Evolutionary conservation across 2,113 vertebrate genomes (phyloP).

Genomic region (Podarcis cretensis): DNA sequence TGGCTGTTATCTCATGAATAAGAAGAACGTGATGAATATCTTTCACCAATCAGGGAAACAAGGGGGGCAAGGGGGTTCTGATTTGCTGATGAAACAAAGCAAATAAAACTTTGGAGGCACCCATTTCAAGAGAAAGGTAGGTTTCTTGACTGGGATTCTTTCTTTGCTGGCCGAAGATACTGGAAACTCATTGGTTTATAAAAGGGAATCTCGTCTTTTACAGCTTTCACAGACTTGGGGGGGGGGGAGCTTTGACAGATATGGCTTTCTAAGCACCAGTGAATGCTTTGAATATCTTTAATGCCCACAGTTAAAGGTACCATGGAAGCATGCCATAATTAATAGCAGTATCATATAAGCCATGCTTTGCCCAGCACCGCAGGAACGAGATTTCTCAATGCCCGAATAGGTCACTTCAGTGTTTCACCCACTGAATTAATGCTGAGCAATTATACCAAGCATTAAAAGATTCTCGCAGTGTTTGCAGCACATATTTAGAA

Average conservation of each 20-base stretch:
- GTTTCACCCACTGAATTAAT: constrained; percentile 49
- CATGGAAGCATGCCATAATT: constrained; percentile 27
- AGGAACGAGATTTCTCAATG: constrained; percentile 8
- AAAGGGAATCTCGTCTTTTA: background rate
- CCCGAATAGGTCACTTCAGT: constrained; percentile 17
- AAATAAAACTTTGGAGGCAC: background rate
- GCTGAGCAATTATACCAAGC: constrained; percentile 61
- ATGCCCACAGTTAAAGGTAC: background rate
- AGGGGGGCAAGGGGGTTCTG: background rate
- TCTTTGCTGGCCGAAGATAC: background rate
- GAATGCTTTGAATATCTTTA: constrained; percentile 1
- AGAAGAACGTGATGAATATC: background rate
- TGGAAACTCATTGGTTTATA: background rate
- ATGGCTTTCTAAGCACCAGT: background rate
- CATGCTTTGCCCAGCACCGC: constrained; percentile 2
- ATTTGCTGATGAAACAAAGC: background rate
- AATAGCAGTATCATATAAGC: constrained; percentile 19
- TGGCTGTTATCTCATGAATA: background rate
- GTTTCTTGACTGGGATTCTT: background rate
- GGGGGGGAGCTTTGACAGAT: background rate
- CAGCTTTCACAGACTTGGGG: background rate
- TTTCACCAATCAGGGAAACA: background rate
- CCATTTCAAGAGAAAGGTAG: background rate
- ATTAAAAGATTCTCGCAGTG: constrained; percentile 61
- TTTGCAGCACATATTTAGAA: constrained; percentile 31